Evolutionary conservation across 2,113 vertebrate genomes (phyloP).

Genomic region (Butorides virescens): DNA sequence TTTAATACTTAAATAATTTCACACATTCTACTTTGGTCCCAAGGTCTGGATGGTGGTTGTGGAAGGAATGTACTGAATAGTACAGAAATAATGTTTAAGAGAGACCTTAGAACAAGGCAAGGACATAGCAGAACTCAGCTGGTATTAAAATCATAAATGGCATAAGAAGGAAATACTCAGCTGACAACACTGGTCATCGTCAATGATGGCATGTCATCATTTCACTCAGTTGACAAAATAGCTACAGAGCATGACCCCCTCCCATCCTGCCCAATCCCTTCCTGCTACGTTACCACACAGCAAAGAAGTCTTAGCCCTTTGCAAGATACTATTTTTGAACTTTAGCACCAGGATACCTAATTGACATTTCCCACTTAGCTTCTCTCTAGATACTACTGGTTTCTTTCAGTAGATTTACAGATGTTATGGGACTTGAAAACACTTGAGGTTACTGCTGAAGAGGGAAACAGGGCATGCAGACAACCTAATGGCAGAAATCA

Average conservation of each 20-base stretch:
- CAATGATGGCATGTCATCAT: background rate
- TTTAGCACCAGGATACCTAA: background rate
- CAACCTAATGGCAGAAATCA: constrained; percentile 37
- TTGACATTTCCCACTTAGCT: background rate
- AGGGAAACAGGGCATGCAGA: constrained; percentile 1
- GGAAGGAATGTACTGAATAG: background rate
- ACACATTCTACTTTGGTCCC: background rate
- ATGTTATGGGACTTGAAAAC: background rate
- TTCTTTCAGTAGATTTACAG: background rate
- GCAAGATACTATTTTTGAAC: background rate
- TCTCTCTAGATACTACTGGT: background rate
- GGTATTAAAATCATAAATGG: background rate
- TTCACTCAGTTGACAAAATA: background rate
- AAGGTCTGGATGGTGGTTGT: background rate
- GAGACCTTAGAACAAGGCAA: background rate
- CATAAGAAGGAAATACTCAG: background rate
- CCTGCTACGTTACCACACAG: accelerated
- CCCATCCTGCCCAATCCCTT: background rate
- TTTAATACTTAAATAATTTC: background rate
- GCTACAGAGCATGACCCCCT: background rate
- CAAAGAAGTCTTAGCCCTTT: background rate
- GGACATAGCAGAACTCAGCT: background rate
- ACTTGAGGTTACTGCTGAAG: background rate
- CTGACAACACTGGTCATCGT: background rate
- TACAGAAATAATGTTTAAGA: background rate